Base-by-base conservation (phyloP, 2,888 invertebrate species). In the Agrochola lota region DNA sequence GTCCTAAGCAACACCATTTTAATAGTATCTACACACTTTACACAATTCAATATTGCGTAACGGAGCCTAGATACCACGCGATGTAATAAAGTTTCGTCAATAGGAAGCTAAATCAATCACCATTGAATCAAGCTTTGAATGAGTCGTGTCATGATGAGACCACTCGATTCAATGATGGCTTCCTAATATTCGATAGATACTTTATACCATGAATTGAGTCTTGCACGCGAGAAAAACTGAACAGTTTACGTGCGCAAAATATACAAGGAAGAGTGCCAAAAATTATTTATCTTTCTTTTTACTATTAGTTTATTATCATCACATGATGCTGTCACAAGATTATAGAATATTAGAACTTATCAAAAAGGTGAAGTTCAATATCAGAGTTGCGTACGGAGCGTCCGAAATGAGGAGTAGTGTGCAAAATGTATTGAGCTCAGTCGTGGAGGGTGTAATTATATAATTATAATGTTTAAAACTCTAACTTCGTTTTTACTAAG, bases 361-460 rank as follows among this genome's bases (percentile, higher is more conserved):
- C 80, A 80, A 84, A 62, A 69, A 82, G 66, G 80, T 84, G 52
- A 76, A 76, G 66, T 84, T 84, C 69, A 75, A 64, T 72, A 83
- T 11, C 64, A 52, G 35, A 57, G 15, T 60, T 46, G 66, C 62
- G 59, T 71, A 63, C 83, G 52, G 40, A 15, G 43, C 20, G 70
- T 9, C 15, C 2, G 20, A 75, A 77, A 49, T 11, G 11, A 59
- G 30, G 11, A 59, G 30, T 26, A 46, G 60, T n/a, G 78, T 62
- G 73, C 78, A 73, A 78, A 81, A 78, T 46, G 77, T 68, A 46
- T 20, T 35, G 43, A 30, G 46, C 46, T 35, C 71, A 64, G 49
- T 40, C 20, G 15, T 26, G 1, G 4, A 66, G 3, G 6, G 11
- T 46, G 1, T 20, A 20, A 26, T 43, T 43, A 43, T 2, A 17